A percentile compares a stretch with the other conserved stretches of the same genome.
Conservation (phyloP, 1,140 invertebrate genomes). For the Drosophila arizonae region DNA sequence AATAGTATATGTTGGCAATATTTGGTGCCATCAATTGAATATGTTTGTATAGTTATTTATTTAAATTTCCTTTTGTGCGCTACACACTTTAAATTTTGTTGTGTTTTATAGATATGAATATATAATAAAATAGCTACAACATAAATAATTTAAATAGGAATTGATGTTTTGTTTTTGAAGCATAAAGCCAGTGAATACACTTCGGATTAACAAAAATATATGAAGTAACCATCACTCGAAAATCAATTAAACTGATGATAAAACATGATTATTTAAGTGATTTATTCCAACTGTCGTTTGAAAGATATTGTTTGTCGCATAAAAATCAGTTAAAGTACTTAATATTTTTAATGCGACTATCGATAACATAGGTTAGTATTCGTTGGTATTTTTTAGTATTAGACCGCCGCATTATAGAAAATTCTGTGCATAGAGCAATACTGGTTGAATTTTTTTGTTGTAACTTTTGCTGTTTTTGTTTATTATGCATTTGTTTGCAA, state of each 20-base stretch:
- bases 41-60: background rate
- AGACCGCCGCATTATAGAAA: slow-evolving; percentile 19
- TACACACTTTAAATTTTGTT: background rate
- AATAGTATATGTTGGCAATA: slow-evolving; percentile 1
- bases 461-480: slow-evolving; percentile 70
- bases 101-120: background rate
- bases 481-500: slow-evolving; percentile 57
- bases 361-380: slow-evolving; percentile 1
- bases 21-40: background rate
- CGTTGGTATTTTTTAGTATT: slow-evolving; percentile 29
- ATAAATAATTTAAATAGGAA: background rate
- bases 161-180: slow-evolving; percentile 9
- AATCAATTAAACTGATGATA: background rate
- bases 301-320: too few species aligned
- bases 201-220: background rate
- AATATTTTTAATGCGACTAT: background rate
- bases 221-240: background rate
- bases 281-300: background rate
- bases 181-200: slow-evolving; percentile 22
- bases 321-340: background rate
- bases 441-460: slow-evolving; percentile 59
- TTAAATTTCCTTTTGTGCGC: background rate
- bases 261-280: background rate
- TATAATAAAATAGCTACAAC: too few species aligned
- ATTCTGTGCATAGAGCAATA: slow-evolving; percentile 45